Base-by-base conservation (phyloP, 2,113 vertebrate genomes). In the Brachyhypopomus gauderio region DNA sequence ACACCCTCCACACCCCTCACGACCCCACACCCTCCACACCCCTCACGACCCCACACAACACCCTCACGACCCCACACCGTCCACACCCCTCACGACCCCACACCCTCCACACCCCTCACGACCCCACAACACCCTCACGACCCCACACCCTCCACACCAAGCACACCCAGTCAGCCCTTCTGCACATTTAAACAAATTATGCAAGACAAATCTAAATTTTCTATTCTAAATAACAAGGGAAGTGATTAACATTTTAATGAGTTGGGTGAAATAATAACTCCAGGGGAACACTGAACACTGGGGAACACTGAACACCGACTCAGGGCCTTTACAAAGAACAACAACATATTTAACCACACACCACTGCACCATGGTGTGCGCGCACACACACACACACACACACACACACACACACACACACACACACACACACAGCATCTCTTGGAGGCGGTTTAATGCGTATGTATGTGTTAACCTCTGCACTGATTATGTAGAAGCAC, bases 211-310 rank as follows among this genome's bases (percentile, higher is more conserved):
- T 84, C 70, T 69, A 70, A 83, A 75, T 58, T 70, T 84, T 41
- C 75, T 60, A 75, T 86, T 75, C 23, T 56, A 71, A 81, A 83
- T 83, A 83, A 83, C 45, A 59, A 77, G 84, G 45, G 25, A 71
- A 78, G 71, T 82, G 72, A 86, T 86, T 82, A 82, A 75, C 76
- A 79, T 84, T 86, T 82, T 78, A 82, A 82, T 81, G 66, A 84
- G 64, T n/a, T 55, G 41, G 58, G 63, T 75, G 34, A 76, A 82
- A 76, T 79, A 83, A 74, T 64, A 79, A 82, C 66, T 84, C 77
- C 41, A 48, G 55, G 67, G 79, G 74, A 79, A 73, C 36, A 60
- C 36, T 79, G 63, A 86, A 72, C 80, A 86, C 81, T 78, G 55
- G 67, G 79, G 74, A 79, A 73, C 36, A 60, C 36, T 79, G 63